Evolutionary conservation across 2,797 vertebrate genomes (phyloP), one percentile per base, ranked within the genome.

Genomic region (Bryconaethiops microstoma): DNA sequence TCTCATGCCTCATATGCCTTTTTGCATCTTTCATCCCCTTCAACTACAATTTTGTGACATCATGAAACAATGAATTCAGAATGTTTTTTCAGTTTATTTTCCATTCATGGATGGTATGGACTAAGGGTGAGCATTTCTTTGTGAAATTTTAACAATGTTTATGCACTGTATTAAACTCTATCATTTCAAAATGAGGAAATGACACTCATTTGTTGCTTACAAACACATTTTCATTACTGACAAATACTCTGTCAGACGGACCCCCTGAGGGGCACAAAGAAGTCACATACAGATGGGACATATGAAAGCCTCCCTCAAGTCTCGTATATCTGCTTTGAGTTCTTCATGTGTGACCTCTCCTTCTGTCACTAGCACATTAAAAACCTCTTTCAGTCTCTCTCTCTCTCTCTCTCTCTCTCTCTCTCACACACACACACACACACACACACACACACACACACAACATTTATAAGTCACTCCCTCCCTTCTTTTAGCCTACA

Each of bases 291-390:
- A 17, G 23, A 63, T 0, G 21, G 45, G 68, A 50, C 48, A 70
- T 29, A 29, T 50, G 52, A 50, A 50, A 48, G 71, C 59, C 54
- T 79, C 78, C 73, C 74, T 68, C 14, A 74, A 74, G 74, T 35
- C 59, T 77, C 63, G 62, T 80, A 80, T 23, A 76, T 79, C 71
- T 64, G n/a, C 50, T 60, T 10, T 16, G 16, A 50, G 60, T 67
- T 80, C 78, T 76, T 78, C 52, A 75, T 77, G 48, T 84, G 60
- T 81, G 57, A 77, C 50, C 19, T 71, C 57, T 76, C 62, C 74
- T 75, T 79, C 80, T 79, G 73, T 84, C 62, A 69, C 59, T 75
- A 59, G 25, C 71, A 25, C 76, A 81, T 59, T 39, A 76, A 80
- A 62, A 48, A 21, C 14, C 65, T 45, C 29, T 25, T 39, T 73